phyloP scores from a whole-genome alignment of 1,140 invertebrate genomes.

The Ptiloglossa arizonensis region DNA sequence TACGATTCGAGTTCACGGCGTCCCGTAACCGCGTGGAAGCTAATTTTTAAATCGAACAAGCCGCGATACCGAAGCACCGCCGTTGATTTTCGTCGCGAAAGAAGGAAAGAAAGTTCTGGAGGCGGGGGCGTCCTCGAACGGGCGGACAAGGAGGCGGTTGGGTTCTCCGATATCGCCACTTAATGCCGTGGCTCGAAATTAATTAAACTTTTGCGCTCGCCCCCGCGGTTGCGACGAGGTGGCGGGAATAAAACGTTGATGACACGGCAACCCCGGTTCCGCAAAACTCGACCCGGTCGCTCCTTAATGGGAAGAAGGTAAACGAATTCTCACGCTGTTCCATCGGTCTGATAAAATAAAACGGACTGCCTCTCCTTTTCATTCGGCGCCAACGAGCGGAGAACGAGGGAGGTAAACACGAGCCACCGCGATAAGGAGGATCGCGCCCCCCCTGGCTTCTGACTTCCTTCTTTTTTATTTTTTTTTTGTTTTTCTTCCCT shows the following conservation, averaged over 20 bases:
- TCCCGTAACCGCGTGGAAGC: background rate
- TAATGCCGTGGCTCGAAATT: conserved; percentile 71
- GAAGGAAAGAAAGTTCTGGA: conserved; percentile 12
- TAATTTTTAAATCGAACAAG: conserved; percentile 59
- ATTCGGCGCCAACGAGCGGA: conserved; percentile 22
- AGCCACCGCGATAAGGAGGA: conserved; percentile 37
- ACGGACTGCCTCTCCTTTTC: conserved; percentile 40
- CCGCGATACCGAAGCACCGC: background rate
- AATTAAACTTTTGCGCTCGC: conserved; percentile 72
- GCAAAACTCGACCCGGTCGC: conserved; percentile 63
- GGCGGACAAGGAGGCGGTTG: conserved; percentile 21
- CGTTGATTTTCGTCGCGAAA: background rate
- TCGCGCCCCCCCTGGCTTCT: background rate
- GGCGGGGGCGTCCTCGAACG: conserved; percentile 21
- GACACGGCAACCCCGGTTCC: conserved; percentile 69
- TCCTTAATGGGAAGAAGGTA: conserved; percentile 74
- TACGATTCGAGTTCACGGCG: conserved; percentile 32
- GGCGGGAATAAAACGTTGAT: conserved; percentile 74
- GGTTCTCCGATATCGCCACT: conserved; percentile 65
- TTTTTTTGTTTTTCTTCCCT: background rate
- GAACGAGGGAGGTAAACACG: conserved; percentile 38
- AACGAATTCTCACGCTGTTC: conserved; percentile 76
- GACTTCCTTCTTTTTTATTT: background rate
- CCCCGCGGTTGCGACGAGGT: conserved; percentile 22
- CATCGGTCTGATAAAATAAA: conserved; percentile 72